Conservation (phyloP, 2,797 vertebrate species). For the Heteromormyrus szaboi region DNA sequence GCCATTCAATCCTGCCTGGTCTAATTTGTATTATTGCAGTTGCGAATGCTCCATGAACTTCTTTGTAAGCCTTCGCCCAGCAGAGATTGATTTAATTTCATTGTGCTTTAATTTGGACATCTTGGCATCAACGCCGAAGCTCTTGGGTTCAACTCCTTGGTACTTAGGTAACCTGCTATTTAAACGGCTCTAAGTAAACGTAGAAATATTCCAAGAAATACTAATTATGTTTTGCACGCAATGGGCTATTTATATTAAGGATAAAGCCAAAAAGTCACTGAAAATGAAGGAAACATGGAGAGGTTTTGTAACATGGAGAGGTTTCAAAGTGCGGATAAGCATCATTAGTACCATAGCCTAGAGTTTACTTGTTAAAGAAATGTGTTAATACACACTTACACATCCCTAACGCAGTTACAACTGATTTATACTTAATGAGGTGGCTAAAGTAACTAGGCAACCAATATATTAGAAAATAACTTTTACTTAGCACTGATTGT, state of each 20-base stretch:
- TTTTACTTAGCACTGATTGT: no score
- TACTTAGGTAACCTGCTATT: slow-evolving; percentile 26
- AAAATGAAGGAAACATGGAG: not conserved
- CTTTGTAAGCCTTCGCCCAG: not conserved
- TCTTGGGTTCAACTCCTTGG: slow-evolving; percentile 22
- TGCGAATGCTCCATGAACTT: not conserved
- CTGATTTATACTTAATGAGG: not conserved
- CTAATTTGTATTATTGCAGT: not conserved
- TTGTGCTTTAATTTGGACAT: slow-evolving; percentile 12
- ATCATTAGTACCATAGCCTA: not conserved
- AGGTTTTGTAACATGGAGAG: not conserved
- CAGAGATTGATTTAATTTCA: slow-evolving; percentile 3
- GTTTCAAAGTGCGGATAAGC: not conserved
- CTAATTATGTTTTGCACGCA: slow-evolving; percentile 44
- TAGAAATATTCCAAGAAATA: slow-evolving; percentile 35
- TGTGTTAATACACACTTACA: not conserved
- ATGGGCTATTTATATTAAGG: slow-evolving; percentile 19
- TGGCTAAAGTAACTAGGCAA: not conserved
- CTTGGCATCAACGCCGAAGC: slow-evolving; percentile 12
- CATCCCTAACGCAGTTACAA: not conserved
- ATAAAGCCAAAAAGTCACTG: slow-evolving; percentile 23
- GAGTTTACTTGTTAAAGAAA: not conserved
- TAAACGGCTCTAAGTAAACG: slow-evolving; percentile 25
- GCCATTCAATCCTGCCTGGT: not conserved
- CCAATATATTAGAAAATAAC: not conserved